These are phyloP conservation scores for Zaprionus obscuricornis DNA, from an alignment of 2,888 invertebrate genomes.

Conservation along the genomic window DNA sequence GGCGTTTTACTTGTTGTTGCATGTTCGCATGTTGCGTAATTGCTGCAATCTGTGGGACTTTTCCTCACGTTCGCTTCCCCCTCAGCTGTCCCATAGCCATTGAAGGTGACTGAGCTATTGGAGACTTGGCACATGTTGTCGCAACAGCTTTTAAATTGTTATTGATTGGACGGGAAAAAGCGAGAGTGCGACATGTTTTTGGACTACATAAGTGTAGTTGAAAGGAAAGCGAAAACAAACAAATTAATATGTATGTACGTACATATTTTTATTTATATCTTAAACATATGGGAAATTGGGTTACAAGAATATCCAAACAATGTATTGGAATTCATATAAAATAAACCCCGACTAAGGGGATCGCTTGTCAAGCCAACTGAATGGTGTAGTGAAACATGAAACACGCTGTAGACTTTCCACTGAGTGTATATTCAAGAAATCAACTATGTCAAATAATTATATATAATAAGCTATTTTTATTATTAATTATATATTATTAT, in stretches of 20 bases:
- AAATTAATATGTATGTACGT: slow-evolving; percentile 60
- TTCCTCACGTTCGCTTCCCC: neutral
- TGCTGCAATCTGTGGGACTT: slow-evolving; percentile 70
- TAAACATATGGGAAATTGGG: slow-evolving; percentile 46
- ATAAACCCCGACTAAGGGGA: too few relatives aligned
- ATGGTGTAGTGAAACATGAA: too few relatives aligned
- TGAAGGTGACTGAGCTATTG: slow-evolving; percentile 46
- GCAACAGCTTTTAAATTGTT: slow-evolving; percentile 77
- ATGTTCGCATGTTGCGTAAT: slow-evolving; percentile 74
- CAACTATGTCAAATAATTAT: too few relatives aligned
- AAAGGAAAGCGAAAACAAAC: slow-evolving; percentile 60
- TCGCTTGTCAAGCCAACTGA: neutral
- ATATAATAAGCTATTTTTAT: too few relatives aligned
- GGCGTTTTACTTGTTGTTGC: slow-evolving; percentile 64
- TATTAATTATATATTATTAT: too few relatives aligned
- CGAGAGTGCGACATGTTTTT: slow-evolving; percentile 48
- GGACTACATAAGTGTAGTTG: slow-evolving; percentile 33
- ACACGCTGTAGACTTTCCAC: too few relatives aligned
- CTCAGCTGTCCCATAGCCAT: slow-evolving; percentile 2
- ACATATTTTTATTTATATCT: slow-evolving; percentile 7
- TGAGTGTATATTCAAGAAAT: too few relatives aligned
- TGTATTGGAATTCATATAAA: neutral
- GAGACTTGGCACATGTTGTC: slow-evolving; percentile 66
- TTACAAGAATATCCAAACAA: slow-evolving; percentile 32
- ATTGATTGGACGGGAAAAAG: slow-evolving; percentile 57